Evolutionary conservation across 2,113 vertebrate species (phyloP).

Genomic region (Harpagus bidentatus): DNA sequence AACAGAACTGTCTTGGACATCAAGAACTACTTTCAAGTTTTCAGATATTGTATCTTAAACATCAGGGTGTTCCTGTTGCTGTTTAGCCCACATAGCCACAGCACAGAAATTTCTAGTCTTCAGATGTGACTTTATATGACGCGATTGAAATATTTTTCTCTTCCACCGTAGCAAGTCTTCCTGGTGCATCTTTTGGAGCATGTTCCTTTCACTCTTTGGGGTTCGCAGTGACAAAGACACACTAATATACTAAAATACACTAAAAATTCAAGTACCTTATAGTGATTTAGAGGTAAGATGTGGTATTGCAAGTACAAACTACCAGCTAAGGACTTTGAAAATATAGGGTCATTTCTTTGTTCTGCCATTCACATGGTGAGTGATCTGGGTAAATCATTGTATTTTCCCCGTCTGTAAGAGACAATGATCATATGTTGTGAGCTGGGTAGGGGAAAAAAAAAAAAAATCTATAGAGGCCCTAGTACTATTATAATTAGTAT

Average conservation of each 20-base stretch:
- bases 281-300: background rate
- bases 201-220: background rate
- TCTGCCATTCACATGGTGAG: background rate
- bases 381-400: background rate
- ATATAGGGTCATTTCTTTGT: background rate
- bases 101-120: background rate
- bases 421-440: background rate
- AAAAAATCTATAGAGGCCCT: background rate
- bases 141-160: background rate
- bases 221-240: background rate
- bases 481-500: background rate
- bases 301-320: background rate
- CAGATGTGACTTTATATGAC: background rate
- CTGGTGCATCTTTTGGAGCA: background rate
- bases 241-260: background rate
- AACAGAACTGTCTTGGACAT: background rate
- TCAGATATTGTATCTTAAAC: background rate
- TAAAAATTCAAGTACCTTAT: background rate
- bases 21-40: slow-evolving; percentile 9
- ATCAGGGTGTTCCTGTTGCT: background rate
- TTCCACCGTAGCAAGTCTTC: background rate
- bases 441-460: background rate
- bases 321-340: background rate
- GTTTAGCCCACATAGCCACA: background rate
- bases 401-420: background rate